Conservation (phyloP, 2,888 invertebrate species). For the Pachycephus smyrnensis region DNA sequence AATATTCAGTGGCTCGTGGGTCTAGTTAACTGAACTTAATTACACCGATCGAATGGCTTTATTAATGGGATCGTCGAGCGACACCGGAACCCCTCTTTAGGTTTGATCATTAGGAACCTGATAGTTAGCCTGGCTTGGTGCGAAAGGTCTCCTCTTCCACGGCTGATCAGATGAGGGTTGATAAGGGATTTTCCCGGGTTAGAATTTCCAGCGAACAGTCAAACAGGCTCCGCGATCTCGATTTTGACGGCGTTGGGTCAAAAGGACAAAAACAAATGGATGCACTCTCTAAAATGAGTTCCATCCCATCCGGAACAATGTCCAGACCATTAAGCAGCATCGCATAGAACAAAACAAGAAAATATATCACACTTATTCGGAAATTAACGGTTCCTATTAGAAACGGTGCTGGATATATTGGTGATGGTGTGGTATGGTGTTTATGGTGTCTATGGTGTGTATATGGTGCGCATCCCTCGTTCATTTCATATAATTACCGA, state of each 20-base stretch:
- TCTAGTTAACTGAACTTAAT: conserved; percentile 45
- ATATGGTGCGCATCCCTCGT: conserved; percentile 26
- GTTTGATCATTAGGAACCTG: conserved; percentile 39
- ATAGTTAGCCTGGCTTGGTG: conserved; percentile 19
- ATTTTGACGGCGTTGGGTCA: not conserved
- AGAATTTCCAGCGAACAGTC: not conserved
- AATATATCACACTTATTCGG: conserved; percentile 44
- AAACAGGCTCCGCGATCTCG: not conserved
- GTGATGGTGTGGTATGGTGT: conserved; percentile 29
- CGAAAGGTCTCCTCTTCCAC: conserved; percentile 8
- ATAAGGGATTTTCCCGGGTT: not conserved
- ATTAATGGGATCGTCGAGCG: conserved; percentile 43
- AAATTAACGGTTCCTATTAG: conserved; percentile 56
- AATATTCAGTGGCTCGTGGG: conserved; percentile 25
- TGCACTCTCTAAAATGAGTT: not conserved
- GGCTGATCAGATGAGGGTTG: not conserved
- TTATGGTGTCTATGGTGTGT: conserved; percentile 3
- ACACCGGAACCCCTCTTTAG: conserved; percentile 44
- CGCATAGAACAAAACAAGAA: conserved; percentile 37
- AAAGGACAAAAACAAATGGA: not conserved
- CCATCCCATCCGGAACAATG: not conserved
- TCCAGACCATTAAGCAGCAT: not conserved
- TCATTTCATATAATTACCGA: conserved; percentile 59
- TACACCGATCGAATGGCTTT: conserved; percentile 48
- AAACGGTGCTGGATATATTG: conserved; percentile 18